These are phyloP conservation scores for Promerops cafer DNA, from an alignment of 2,113 vertebrate genomes.

Conservation along the genomic window DNA sequence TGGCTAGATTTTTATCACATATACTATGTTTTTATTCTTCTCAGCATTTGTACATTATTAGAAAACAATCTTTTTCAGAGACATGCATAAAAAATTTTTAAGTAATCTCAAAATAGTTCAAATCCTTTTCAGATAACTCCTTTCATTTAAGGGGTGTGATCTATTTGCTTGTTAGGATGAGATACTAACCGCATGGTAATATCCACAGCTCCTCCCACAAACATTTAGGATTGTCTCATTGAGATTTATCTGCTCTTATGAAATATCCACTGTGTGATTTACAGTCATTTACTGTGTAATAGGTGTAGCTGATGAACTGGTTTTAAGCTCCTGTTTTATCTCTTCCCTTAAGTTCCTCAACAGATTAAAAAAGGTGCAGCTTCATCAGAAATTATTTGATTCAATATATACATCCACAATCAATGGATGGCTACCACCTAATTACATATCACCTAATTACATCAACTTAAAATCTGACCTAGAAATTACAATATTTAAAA, in stretches of 20 bases:
- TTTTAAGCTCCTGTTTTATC: constrained; percentile 27
- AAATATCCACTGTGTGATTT: not conserved
- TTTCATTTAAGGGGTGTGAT: not conserved
- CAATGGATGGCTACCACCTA: not conserved
- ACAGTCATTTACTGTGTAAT: not conserved
- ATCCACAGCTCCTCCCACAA: not conserved
- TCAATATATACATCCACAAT: not conserved
- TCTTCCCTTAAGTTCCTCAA: constrained; percentile 3
- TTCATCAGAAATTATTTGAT: not conserved
- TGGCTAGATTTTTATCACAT: not conserved
- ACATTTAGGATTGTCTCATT: not conserved
- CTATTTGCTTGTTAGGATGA: not conserved
- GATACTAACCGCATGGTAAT: not conserved
- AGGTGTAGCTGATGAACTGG: constrained; percentile 22
- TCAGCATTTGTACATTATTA: not conserved
- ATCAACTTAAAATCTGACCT: not conserved
- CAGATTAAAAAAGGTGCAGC: not conserved
- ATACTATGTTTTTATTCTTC: not conserved
- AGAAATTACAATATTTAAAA: not conserved
- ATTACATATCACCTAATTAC: not conserved
- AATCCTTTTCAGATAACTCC: not conserved
- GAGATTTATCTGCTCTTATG: constrained; percentile 20
- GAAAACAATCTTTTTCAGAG: not conserved
- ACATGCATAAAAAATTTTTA: not conserved
- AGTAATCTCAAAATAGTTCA: not conserved